Evolutionary conservation across 2,888 invertebrate species (phyloP).

Genomic region (Masnerella sp.): DNA sequence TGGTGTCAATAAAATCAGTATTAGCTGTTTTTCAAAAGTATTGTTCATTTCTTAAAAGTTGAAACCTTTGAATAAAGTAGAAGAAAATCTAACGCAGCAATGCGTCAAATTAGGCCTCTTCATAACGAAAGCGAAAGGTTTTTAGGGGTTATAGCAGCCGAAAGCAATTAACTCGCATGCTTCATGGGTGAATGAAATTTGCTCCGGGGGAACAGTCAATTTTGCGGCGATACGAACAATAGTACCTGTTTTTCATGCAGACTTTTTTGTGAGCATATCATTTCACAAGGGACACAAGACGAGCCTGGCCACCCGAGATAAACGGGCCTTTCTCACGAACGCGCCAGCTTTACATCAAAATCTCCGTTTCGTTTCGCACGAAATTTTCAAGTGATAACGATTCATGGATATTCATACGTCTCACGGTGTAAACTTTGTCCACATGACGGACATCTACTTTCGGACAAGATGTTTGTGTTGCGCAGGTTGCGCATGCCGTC

Average conservation of each 20-base stretch:
- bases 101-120: background rate
- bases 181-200: constrained; percentile 1
- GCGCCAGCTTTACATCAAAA: background rate
- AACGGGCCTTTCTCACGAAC: background rate
- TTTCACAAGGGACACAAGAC: background rate
- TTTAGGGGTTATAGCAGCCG: background rate
- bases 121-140: background rate
- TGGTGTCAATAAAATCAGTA: background rate
- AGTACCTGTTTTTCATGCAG: constrained; percentile 15
- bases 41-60: no score
- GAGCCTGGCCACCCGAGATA: background rate
- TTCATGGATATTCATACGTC: constrained; percentile 22
- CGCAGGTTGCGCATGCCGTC: background rate
- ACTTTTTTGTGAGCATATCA: constrained; percentile 12
- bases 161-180: background rate
- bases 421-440: constrained; percentile 9
- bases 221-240: background rate
- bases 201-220: constrained; percentile 14
- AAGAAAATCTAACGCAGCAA: no score
- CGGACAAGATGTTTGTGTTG: background rate
- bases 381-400: constrained; percentile 26
- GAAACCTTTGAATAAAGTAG: no score
- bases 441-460: background rate
- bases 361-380: constrained; percentile 5
- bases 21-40: background rate